Evolutionary conservation across 2,113 vertebrate genomes (phyloP).

Genomic region (Ellobius talpinus): DNA sequence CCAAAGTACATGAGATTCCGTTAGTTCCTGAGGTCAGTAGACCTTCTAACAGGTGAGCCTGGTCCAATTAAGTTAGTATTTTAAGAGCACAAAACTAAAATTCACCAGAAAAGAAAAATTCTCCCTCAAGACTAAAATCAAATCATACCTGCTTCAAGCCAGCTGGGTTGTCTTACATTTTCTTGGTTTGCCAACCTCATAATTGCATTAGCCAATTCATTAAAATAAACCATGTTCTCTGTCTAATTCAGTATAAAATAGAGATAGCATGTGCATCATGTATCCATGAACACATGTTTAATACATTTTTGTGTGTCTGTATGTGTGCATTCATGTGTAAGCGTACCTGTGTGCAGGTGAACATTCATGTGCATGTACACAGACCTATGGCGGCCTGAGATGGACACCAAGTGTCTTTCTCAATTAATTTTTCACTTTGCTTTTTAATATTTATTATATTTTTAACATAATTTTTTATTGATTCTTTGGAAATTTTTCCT

Average conservation of each 20-base stretch:
- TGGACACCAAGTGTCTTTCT: neutral
- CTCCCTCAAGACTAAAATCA: neutral
- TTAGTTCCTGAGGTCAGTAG: neutral
- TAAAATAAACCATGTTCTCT: constrained; percentile 11
- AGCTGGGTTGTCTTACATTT: neutral
- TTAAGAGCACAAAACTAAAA: neutral
- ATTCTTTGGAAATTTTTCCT: neutral
- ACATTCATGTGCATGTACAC: too few relatives aligned
- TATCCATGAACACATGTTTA: too few relatives aligned
- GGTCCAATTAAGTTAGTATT: neutral
- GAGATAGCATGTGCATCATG: neutral
- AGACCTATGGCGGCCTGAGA: neutral
- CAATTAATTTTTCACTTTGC: neutral
- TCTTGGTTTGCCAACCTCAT: neutral
- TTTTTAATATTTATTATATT: neutral
- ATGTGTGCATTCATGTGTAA: too few relatives aligned
- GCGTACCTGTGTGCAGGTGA: too few relatives aligned
- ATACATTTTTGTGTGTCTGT: neutral
- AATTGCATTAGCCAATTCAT: neutral
- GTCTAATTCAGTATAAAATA: neutral
- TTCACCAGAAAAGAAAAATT: constrained; percentile 25
- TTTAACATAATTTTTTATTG: neutral
- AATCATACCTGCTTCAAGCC: neutral
- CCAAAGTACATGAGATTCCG: neutral
- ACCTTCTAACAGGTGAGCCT: neutral